Base-by-base conservation (phyloP, 2,797 vertebrate genomes). In the Alcedo atthis region DNA sequence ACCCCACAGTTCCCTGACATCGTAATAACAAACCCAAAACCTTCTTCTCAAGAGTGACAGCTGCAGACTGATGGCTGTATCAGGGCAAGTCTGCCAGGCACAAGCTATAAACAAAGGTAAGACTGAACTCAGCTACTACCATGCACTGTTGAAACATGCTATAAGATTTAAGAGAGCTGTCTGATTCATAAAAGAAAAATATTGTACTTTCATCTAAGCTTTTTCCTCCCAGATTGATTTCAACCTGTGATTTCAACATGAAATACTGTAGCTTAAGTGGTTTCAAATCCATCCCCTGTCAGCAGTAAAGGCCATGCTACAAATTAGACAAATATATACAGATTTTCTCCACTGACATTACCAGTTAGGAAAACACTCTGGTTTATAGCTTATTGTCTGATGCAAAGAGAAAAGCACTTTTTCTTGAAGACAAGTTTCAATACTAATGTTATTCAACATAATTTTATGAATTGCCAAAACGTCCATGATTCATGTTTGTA, bases 251-350 rank as follows among this genome's bases (percentile, higher is more conserved):
- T 33, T 33, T 37, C 54, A 49, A 43, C 35, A 58, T 81, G 58
- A 94, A 93, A 87, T 76, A 83, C 19, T 69, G 20, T 9, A 53
- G 49, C 73, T 77, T 90, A 92, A 88, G 67, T 69, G n/a, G 16
- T 70, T 87, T 87, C 43, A 78, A 83, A 91, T 64, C 66, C 59
- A 76, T 48, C 15, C 33, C 58, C 48, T 51, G 30, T 62, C 80
- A 93, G 61, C 32, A 57, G 14, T 69, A 92, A 89, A 86, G 19
- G 12, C 62, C 66, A 30, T 8, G 22, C 33, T 83, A 90, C 70
- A 77, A 87, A 94, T 93, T 77, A 91, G 58, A 19, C 28, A 81
- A 43, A 33, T 35, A 48, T 10, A 11, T 12, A 59, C 61, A 59
- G 32, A 24, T 87, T 92, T 33, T 58, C 16, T 87, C 48, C 9